These are phyloP conservation scores for Lamellibrachia luymesi DNA, from an alignment of 1,140 invertebrate genomes.

Conservation along the genomic window DNA sequence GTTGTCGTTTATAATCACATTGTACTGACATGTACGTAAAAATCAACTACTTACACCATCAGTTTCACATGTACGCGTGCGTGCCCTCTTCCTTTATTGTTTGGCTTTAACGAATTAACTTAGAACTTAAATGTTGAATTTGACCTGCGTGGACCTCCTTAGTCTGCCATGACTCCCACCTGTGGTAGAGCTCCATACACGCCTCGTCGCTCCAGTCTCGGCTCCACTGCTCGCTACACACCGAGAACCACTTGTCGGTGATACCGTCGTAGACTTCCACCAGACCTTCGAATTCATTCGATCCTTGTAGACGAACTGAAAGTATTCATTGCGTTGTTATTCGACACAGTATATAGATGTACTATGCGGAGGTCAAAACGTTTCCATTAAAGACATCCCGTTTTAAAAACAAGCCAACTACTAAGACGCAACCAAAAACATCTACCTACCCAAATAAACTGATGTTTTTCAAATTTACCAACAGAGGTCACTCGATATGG, in stretches of 20 bases:
- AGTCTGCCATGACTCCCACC: neutral
- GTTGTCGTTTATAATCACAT: no score
- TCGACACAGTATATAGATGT: neutral
- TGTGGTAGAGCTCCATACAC: neutral
- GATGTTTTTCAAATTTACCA: no score
- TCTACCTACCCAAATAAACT: no score
- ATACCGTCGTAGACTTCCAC: neutral
- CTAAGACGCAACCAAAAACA: no score
- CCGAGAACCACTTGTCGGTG: slow-evolving; percentile 2
- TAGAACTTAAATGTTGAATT: neutral
- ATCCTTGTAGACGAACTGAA: neutral
- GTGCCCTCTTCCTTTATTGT: neutral
- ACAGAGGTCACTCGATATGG: no score
- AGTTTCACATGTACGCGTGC: neutral
- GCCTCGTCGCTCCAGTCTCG: neutral
- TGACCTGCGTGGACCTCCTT: neutral
- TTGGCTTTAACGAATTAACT: neutral
- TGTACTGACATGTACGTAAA: no score
- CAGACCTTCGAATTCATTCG: neutral
- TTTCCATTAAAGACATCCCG: neutral
- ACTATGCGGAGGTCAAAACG: neutral
- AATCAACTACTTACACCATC: neutral
- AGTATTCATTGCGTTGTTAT: neutral
- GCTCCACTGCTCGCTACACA: neutral
- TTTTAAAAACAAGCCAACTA: no score